Conservation (phyloP, 2,113 vertebrate genomes). For the Benitochromis conjunctus region DNA sequence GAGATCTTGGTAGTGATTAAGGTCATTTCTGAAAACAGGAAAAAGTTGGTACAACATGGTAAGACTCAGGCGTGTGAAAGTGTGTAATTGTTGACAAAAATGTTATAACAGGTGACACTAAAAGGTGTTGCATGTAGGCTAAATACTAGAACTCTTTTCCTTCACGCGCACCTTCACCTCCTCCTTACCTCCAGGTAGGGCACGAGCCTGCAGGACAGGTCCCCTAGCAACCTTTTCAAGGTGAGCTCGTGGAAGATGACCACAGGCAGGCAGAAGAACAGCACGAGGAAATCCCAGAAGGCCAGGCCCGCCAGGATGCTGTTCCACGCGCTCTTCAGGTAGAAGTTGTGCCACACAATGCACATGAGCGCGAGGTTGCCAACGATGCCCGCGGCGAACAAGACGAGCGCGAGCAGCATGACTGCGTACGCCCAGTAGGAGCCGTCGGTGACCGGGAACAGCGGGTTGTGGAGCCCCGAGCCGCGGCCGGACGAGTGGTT, state of each 20-base stretch:
- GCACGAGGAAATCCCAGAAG: conserved; percentile 91
- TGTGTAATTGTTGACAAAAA: background rate
- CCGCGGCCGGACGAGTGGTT: conserved; percentile 12
- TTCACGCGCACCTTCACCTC: background rate
- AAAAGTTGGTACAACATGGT: background rate
- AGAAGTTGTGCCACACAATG: conserved; percentile 90
- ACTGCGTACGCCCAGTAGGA: conserved; percentile 85
- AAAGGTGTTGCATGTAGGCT: background rate
- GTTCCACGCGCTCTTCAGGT: conserved; percentile 93
- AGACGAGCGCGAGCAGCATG: conserved; percentile 84
- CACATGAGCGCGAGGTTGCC: conserved; percentile 94
- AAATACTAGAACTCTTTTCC: background rate
- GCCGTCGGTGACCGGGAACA: conserved; percentile 81
- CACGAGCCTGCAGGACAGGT: conserved; percentile 84
- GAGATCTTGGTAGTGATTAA: background rate
- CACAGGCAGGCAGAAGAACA: conserved; percentile 92
- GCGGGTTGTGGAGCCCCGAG: conserved; percentile 74
- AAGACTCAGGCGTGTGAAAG: background rate
- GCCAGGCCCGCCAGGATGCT: conserved; percentile 90
- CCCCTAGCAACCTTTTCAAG: conserved; percentile 83
- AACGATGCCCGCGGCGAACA: conserved; percentile 86
- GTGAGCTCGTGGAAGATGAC: conserved; percentile 92
- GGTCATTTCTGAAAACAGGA: background rate
- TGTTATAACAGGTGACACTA: background rate
- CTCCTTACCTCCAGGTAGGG: conserved; percentile 92